Conservation (phyloP, 2,113 vertebrate genomes). For the Alethe diademata region DNA sequence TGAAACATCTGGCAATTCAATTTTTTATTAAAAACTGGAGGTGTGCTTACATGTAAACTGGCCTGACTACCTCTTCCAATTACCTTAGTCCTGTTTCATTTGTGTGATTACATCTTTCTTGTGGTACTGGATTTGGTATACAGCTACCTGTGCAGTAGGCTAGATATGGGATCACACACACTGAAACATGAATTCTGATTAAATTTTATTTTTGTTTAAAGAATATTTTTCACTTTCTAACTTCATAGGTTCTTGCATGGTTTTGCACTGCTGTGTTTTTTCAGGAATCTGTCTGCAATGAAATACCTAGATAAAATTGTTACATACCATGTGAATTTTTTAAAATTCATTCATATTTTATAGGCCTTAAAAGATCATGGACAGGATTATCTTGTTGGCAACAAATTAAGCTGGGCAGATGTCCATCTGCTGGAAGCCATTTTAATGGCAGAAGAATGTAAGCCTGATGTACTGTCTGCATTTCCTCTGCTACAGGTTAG, state of each 20-base stretch:
- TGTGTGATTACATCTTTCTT: neutral
- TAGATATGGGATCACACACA: neutral
- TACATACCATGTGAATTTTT: neutral
- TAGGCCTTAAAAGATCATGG: slow-evolving; percentile 77
- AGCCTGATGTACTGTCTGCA: slow-evolving; percentile 69
- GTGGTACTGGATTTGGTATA: neutral
- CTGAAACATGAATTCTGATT: neutral
- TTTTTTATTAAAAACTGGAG: neutral
- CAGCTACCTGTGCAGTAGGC: neutral
- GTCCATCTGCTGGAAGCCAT: slow-evolving; percentile 84
- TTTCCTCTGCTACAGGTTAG: slow-evolving; percentile 75
- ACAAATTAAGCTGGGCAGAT: slow-evolving; percentile 84
- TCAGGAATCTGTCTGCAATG: neutral
- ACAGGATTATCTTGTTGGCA: slow-evolving; percentile 84
- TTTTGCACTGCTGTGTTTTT: neutral
- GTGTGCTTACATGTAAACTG: neutral
- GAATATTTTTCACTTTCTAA: neutral
- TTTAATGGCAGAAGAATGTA: slow-evolving; percentile 84
- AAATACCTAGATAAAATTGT: neutral
- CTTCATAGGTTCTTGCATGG: neutral
- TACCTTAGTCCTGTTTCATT: neutral
- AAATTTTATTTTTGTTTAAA: neutral
- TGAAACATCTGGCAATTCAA: neutral
- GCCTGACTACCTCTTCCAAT: neutral
- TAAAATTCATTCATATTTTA: neutral